Percentiles rank a stretch among this genome's conserved stretches.
phyloP scores from a whole-genome alignment of 64 coral and sea anemone species.

The Actinia equina region DNA sequence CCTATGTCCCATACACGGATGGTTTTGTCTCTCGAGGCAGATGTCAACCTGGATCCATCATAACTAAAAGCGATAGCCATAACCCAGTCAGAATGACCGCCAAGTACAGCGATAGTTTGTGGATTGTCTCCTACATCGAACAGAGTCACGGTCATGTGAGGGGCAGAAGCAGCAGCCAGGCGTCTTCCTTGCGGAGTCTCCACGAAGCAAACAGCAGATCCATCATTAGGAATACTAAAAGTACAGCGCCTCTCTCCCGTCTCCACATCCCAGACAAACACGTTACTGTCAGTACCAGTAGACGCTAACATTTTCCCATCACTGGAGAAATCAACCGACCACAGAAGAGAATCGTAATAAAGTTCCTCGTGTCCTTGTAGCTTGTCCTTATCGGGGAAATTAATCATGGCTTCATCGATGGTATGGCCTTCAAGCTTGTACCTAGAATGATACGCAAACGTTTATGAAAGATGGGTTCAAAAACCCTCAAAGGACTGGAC shows the following conservation, averaged over 20 bases:
- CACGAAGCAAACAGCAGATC: conserved; percentile 26
- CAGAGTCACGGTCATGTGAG: conserved; percentile 48
- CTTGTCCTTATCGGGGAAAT: conserved; percentile 38
- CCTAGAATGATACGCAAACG: neutral
- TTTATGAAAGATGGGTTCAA: neutral
- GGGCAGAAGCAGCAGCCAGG: conserved; percentile 41
- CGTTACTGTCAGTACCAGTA: conserved; percentile 29
- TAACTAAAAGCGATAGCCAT: conserved; percentile 44
- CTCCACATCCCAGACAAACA: conserved; percentile 30
- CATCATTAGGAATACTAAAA: conserved; percentile 51
- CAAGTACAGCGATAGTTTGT: conserved; percentile 37
- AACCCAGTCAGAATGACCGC: conserved; percentile 53
- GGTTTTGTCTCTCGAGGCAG: conserved; percentile 38
- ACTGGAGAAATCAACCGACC: conserved; percentile 49
- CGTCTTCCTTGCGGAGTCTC: conserved; percentile 31
- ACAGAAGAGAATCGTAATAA: conserved; percentile 42
- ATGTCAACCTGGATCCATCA: conserved; percentile 32
- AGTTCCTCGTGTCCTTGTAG: conserved; percentile 9
- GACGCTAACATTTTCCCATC: conserved; percentile 45
- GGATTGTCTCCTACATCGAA: conserved; percentile 17
- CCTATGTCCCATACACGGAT: conserved; percentile 52
- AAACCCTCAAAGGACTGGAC: neutral
- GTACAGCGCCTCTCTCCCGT: conserved; percentile 15
- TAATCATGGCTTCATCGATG: conserved; percentile 33
- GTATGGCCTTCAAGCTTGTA: conserved; percentile 12